Percentiles rank a stretch among this genome's conserved stretches.
Evolutionary conservation across 2,113 vertebrate species (phyloP).

Genomic region (Oncorhynchus kisutch): DNA sequence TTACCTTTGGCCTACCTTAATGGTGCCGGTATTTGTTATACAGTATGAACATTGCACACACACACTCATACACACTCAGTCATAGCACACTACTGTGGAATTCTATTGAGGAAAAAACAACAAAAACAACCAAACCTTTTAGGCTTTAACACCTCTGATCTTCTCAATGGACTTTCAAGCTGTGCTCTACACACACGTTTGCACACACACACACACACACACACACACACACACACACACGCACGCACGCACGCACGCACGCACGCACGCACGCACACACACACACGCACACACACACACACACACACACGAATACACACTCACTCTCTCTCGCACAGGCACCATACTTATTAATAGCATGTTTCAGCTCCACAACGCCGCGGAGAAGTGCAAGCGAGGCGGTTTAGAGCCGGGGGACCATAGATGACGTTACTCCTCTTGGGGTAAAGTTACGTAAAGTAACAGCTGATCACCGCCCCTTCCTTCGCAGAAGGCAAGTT

Average conservation of each 20-base stretch:
- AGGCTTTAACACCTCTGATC: constrained; percentile 44
- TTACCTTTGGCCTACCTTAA: too few relatives aligned
- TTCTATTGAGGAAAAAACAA: constrained; percentile 50
- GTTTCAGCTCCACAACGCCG: constrained; percentile 66
- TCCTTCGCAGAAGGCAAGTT: constrained; percentile 29
- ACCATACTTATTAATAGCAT: constrained; percentile 63
- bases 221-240: constrained; percentile 15
- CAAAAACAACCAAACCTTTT: constrained; percentile 39
- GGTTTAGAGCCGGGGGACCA: constrained; percentile 40
- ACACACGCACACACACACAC: constrained; percentile 19
- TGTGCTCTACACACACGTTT: constrained; percentile 34
- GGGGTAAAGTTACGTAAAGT: constrained; percentile 49
- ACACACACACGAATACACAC: constrained; percentile 20
- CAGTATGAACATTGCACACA: background rate
- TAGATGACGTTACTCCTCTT: constrained; percentile 51
- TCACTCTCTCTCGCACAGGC: background rate
- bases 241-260: constrained; percentile 13
- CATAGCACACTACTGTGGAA: constrained; percentile 33
- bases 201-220: background rate
- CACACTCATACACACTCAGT: constrained; percentile 22
- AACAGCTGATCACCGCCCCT: constrained; percentile 18
- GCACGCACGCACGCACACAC: constrained; percentile 19
- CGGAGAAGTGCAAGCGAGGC: constrained; percentile 60
- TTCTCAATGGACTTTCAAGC: constrained; percentile 59
- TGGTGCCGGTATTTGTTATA: background rate